These are phyloP conservation scores for Patagioenas fasciata DNA, from an alignment of 2,113 vertebrate genomes.

Conservation along the genomic window DNA sequence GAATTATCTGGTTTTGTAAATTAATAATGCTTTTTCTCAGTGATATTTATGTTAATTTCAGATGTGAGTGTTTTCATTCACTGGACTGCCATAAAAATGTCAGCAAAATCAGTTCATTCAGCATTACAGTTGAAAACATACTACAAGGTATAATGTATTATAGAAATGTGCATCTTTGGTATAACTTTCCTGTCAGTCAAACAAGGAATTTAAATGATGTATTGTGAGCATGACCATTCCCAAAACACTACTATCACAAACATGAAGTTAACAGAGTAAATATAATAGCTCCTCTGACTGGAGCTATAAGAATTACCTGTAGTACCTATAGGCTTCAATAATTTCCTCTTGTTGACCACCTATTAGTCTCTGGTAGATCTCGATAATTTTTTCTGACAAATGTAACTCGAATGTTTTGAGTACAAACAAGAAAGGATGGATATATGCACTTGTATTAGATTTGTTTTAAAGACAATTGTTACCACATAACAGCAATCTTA, in stretches of 20 bases:
- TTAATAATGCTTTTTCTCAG: background rate
- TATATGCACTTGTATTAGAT: accelerated
- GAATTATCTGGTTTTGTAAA: background rate
- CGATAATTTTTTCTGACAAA: background rate
- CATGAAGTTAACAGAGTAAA: background rate
- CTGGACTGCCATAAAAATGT: background rate
- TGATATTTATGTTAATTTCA: background rate
- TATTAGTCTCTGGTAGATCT: background rate
- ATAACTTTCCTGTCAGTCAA: background rate
- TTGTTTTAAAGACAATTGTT: background rate
- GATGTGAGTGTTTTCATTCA: background rate
- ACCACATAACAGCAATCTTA: background rate
- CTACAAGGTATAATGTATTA: background rate
- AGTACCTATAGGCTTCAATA: background rate
- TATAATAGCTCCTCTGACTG: background rate
- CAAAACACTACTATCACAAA: background rate
- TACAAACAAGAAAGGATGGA: background rate
- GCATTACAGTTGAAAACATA: background rate
- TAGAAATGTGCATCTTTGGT: background rate
- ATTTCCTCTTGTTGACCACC: background rate
- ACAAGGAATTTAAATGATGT: background rate
- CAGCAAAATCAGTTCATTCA: background rate
- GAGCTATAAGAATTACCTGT: background rate
- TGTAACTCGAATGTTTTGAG: background rate
- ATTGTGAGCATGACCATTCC: background rate